A percentile compares a stretch with the other conserved stretches of the same genome.
phyloP scores from a whole-genome alignment of 2,888 invertebrate species.

The Quadriops clusia region DNA sequence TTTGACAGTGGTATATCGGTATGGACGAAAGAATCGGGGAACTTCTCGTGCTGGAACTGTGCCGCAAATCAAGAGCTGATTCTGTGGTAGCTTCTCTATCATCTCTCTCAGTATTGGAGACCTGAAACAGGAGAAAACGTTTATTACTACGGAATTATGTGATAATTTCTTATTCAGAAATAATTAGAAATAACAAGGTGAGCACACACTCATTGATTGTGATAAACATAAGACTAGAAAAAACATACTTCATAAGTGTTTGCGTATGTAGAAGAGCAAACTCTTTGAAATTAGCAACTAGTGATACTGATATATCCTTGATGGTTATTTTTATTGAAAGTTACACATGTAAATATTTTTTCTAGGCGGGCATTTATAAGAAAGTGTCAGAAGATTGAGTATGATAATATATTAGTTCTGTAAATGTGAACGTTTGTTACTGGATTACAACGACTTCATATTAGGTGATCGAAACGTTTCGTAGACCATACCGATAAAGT shows the following conservation, averaged over 20 bases:
- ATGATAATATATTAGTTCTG: too few species aligned
- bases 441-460: too few species aligned
- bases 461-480: too few species aligned
- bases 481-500: too few species aligned
- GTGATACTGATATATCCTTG: too few species aligned
- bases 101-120: conserved; percentile 24
- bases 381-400: too few species aligned
- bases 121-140: conserved; percentile 20
- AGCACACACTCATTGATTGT: neutral
- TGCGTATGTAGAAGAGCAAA: neutral
- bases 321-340: too few species aligned
- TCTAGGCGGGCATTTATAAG: too few species aligned
- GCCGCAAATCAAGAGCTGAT: conserved; percentile 45
- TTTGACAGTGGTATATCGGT: conserved; percentile 31
- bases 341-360: too few species aligned
- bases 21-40: conserved; percentile 28
- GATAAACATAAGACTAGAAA: neutral
- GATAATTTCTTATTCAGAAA: neutral
- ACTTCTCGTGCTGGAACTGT: conserved; percentile 41
- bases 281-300: neutral
- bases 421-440: too few species aligned
- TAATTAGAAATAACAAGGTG: neutral
- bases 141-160: neutral
- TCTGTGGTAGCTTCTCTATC: conserved; percentile 27
- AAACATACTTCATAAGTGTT: neutral